Evolutionary conservation across 2,113 vertebrate genomes (phyloP), one percentile per base, ranked within the genome.

Genomic region (Onychostruthus taczanowskii): DNA sequence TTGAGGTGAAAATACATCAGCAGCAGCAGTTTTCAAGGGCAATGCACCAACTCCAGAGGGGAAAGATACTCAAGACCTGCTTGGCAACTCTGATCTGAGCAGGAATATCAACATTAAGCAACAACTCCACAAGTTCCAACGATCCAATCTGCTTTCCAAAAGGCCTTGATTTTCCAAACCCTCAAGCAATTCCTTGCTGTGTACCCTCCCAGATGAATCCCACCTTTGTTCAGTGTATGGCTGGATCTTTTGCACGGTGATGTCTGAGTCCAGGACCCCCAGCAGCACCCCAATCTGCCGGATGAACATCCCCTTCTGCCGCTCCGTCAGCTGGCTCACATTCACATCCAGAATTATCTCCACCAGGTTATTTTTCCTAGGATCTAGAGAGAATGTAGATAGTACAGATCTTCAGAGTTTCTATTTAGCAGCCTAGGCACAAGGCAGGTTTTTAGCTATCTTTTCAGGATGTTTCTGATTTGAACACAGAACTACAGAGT

Each of bases 301-400:
- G 95, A 99, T 98, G 93, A 99, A 98, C 99, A 99, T 99, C 56
- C 99, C 99, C 43, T 99, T 99, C 97, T 99, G 99, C 21, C 99
- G 98, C 95, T 99, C 99, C 2, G 98, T 98, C 79, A 99, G 98
- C 96, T 99, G 98, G 68, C 98, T 99, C 63, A 99, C 99, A 0
- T 98, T 96, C 28, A 99, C 98, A 93, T 99, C 99, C 97, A 99
- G 97, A 81, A 99, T 98, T 94, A 99, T 97, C 98, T 99, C 99
- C 98, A 99, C 99, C 50, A 99, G 98, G 96, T 99, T 99, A 23
- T 97, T 98, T 66, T 98, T 98, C 94, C 98, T 98, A 49, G 97
- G 86, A 96, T 99, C 99, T 99, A 96, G 69, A 70, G 81, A 96
- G 68, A 93, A 91, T 1, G 31, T 6, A 77, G 35, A 50, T 2